Percentiles rank a stretch among this genome's conserved stretches.
phyloP scores from a whole-genome alignment of 2,888 invertebrate genomes.

The Eupithecia tripunctaria region DNA sequence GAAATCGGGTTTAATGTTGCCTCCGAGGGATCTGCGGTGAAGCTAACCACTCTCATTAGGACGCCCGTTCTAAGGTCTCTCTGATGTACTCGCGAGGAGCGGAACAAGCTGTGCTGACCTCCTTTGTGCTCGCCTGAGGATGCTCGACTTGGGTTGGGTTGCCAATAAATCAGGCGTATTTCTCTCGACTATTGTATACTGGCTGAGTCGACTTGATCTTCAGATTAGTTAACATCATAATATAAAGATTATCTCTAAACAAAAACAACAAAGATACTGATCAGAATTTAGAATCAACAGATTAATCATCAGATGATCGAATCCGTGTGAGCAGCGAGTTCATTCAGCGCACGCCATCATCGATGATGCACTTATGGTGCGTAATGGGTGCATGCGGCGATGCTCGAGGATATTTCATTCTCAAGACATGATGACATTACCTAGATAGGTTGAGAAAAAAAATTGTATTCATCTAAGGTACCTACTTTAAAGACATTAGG shows the following conservation, averaged over 20 bases:
- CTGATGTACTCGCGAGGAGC: background rate
- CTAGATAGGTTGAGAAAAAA: no score
- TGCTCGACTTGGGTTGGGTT: background rate
- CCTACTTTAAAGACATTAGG: no score
- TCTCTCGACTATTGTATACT: background rate
- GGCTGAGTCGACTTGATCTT: background rate
- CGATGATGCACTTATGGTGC: background rate
- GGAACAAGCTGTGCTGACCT: background rate
- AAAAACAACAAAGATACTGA: background rate
- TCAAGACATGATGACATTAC: background rate
- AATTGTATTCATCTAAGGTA: no score
- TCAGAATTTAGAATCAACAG: background rate
- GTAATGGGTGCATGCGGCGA: background rate
- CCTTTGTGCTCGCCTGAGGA: background rate
- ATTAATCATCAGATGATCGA: background rate
- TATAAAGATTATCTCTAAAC: background rate
- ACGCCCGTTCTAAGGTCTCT: background rate
- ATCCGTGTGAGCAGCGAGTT: background rate
- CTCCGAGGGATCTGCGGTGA: background rate
- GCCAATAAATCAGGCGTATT: background rate
- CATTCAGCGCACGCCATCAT: background rate
- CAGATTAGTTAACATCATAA: background rate
- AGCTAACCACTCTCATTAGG: background rate
- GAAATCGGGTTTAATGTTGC: conserved; percentile 1
- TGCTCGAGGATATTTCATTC: background rate